Evolutionary conservation across 1,140 invertebrate species (phyloP).

Genomic region (Hetaerina americana): DNA sequence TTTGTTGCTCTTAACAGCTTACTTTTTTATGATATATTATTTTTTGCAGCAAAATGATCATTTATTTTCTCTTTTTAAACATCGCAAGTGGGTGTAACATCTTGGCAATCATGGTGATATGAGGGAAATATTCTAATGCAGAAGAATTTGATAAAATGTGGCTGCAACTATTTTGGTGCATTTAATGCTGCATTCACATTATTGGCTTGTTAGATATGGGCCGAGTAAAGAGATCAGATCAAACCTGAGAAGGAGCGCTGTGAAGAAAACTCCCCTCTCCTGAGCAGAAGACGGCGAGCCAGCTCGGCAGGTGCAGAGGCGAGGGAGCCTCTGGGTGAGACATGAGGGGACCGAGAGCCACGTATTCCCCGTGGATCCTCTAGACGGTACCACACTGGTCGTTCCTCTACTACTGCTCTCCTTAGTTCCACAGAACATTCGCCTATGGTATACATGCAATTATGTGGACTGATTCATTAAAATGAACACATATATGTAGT

Average conservation of each 20-base stretch:
- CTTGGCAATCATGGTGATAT: too few relatives aligned
- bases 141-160: too few relatives aligned
- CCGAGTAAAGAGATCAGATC: too few relatives aligned
- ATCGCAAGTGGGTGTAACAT: too few relatives aligned
- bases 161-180: too few relatives aligned
- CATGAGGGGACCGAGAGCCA: conserved; percentile 50
- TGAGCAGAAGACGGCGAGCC: conserved; percentile 36
- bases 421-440: conserved; percentile 69
- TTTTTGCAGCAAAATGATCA: too few relatives aligned
- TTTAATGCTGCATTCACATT: conserved; percentile 29
- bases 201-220: too few relatives aligned
- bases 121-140: too few relatives aligned
- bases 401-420: conserved; percentile 70
- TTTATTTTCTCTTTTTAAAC: too few relatives aligned
- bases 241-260: conserved; percentile 52
- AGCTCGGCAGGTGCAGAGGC: conserved; percentile 32
- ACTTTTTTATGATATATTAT: too few relatives aligned
- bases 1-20: too few relatives aligned
- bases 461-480: background rate
- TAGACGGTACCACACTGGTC: conserved; percentile 74
- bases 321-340: conserved; percentile 66
- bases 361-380: conserved; percentile 60
- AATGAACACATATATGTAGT: background rate
- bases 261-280: conserved; percentile 46
- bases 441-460: conserved; percentile 15